A percentile compares a stretch with the other conserved stretches of the same genome.
phyloP scores from a whole-genome alignment of 1,140 invertebrate species.

The Tachypleus tridentatus region DNA sequence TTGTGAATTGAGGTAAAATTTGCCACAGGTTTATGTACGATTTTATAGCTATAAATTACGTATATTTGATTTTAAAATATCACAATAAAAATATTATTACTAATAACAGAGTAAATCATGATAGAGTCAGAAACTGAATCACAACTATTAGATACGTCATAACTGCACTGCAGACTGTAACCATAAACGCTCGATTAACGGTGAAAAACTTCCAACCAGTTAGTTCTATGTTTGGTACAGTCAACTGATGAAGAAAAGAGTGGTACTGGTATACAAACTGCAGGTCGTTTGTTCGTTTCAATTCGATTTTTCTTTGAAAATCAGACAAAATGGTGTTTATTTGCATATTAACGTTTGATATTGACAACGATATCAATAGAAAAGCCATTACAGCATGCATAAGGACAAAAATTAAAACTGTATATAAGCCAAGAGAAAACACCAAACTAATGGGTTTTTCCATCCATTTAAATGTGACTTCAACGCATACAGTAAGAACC shows the following conservation, averaged over 20 bases:
- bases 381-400: not conserved
- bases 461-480: constrained; percentile 10
- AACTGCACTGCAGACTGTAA: constrained; percentile 8
- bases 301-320: constrained; percentile 6
- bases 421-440: not conserved
- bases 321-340: not conserved
- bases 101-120: too few species aligned
- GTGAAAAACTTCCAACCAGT: constrained; percentile 14
- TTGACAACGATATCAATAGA: constrained; percentile 1
- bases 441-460: not conserved
- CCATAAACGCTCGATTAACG: constrained; percentile 7
- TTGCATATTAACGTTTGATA: constrained; percentile 7
- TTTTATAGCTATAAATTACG: too few species aligned
- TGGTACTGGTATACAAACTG: not conserved
- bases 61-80: too few species aligned
- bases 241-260: constrained; percentile 3
- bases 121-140: constrained; percentile 1
- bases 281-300: not conserved
- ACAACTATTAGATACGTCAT: constrained; percentile 10
- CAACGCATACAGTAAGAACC: constrained; percentile 10
- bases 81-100: too few species aligned
- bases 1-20: too few species aligned
- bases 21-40: too few species aligned
- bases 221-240: not conserved
- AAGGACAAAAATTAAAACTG: not conserved